Evolutionary conservation across 2,113 vertebrate genomes (phyloP).

Genomic region (Gallinago undulata): DNA sequence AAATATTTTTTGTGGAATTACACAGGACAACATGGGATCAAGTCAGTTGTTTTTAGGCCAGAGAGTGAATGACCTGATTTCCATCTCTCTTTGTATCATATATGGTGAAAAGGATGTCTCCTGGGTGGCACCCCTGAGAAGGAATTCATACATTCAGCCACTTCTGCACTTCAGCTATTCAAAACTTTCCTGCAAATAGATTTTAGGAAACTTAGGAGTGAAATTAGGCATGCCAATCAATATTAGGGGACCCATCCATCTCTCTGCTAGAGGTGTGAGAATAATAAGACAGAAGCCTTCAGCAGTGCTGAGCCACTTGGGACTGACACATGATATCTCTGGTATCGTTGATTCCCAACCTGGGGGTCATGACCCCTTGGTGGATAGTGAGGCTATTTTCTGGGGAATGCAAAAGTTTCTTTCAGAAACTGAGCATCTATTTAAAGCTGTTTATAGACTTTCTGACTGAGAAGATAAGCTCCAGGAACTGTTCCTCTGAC

Average conservation of each 20-base stretch:
- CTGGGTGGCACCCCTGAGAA: background rate
- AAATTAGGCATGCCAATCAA: background rate
- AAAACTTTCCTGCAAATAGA: background rate
- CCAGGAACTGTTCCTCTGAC: background rate
- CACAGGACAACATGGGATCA: background rate
- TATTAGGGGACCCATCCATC: background rate
- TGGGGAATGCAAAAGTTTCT: background rate
- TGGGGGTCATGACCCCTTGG: background rate
- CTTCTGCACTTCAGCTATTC: background rate
- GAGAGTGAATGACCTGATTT: background rate
- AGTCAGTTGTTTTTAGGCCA: slow-evolving; percentile 2
- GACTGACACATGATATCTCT: slow-evolving; percentile 50
- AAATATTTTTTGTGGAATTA: background rate
- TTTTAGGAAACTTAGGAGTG: slow-evolving; percentile 18
- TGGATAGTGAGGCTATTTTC: slow-evolving; percentile 25
- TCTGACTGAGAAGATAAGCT: slow-evolving; percentile 44
- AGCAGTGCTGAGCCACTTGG: background rate
- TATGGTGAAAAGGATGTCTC: background rate
- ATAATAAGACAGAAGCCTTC: slow-evolving; percentile 42
- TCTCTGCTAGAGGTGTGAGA: background rate
- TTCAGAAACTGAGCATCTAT: background rate
- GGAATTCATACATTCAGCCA: background rate
- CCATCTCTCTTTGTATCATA: background rate
- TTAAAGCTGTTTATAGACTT: slow-evolving; percentile 60
- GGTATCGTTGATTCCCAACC: background rate